Conservation (phyloP, 2,888 invertebrate genomes). For the Lutraria lutraria region DNA sequence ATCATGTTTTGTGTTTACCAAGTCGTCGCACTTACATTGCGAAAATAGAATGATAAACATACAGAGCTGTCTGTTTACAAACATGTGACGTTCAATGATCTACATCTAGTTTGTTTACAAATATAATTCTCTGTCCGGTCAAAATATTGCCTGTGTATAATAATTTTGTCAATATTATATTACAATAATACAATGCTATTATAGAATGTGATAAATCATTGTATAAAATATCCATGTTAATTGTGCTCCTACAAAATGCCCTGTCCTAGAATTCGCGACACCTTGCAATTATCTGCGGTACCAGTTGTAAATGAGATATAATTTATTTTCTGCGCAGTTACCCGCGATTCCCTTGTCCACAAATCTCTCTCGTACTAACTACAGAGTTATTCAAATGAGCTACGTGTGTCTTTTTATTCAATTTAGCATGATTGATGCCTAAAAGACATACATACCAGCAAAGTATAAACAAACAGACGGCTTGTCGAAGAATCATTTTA, state of each 20-base stretch:
- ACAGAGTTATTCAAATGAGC: conserved; percentile 18
- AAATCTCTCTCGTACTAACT: not conserved
- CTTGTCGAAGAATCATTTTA: conserved; percentile 10
- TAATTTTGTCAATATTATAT: not conserved
- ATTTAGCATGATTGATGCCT: conserved; percentile 7
- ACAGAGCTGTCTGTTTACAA: not conserved
- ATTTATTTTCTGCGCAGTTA: not conserved
- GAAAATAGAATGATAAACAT: not conserved
- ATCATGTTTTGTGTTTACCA: conserved; percentile 9
- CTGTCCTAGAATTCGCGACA: not conserved
- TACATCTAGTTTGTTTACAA: not conserved
- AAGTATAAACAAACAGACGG: conserved; percentile 11
- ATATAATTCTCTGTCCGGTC: not conserved
- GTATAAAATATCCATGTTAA: not conserved
- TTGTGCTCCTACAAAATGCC: not conserved
- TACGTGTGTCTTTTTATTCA: conserved; percentile 13
- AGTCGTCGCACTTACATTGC: not conserved
- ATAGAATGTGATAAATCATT: not conserved
- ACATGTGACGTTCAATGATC: not conserved
- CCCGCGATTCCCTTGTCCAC: not conserved
- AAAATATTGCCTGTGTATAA: not conserved
- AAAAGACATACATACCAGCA: not conserved
- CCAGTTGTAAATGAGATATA: not conserved
- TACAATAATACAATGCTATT: not conserved
- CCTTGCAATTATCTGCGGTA: not conserved